These are phyloP conservation scores for Ctenodactylus gundi DNA, from an alignment of 2,113 vertebrate species.

Conservation along the genomic window DNA sequence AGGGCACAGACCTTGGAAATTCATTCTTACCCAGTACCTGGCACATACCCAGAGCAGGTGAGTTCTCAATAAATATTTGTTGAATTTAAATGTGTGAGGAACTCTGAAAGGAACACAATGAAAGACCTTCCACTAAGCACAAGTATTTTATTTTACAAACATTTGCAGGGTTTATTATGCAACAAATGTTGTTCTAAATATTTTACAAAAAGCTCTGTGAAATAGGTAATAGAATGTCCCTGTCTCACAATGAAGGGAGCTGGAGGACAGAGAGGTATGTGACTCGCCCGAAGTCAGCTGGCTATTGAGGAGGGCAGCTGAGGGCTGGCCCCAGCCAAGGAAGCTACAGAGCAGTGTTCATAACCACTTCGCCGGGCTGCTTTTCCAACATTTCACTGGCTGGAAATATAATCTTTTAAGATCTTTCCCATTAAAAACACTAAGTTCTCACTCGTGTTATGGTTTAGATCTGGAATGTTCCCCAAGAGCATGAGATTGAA, in stretches of 20 bases:
- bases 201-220: not conserved
- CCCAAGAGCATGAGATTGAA: no score
- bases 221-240: not conserved
- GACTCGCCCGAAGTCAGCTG: not conserved
- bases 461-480: no score
- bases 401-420: not conserved
- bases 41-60: not conserved
- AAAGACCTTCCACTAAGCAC: not conserved
- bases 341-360: not conserved
- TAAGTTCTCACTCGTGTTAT: not conserved
- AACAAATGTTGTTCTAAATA: not conserved
- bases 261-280: not conserved
- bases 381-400: not conserved
- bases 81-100: constrained; percentile 15
- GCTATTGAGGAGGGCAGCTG: not conserved
- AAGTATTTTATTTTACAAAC: not conserved
- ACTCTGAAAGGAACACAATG: not conserved
- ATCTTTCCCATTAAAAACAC: not conserved
- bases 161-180: not conserved
- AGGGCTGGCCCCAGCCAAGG: not conserved
- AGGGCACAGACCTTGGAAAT: not conserved
- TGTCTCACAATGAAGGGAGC: not conserved
- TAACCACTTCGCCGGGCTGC: not conserved
- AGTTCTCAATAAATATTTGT: constrained; percentile 1
- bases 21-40: not conserved